These are phyloP conservation scores for Tetrao urogallus DNA, from an alignment of 2,113 vertebrate genomes.

Conservation along the genomic window DNA sequence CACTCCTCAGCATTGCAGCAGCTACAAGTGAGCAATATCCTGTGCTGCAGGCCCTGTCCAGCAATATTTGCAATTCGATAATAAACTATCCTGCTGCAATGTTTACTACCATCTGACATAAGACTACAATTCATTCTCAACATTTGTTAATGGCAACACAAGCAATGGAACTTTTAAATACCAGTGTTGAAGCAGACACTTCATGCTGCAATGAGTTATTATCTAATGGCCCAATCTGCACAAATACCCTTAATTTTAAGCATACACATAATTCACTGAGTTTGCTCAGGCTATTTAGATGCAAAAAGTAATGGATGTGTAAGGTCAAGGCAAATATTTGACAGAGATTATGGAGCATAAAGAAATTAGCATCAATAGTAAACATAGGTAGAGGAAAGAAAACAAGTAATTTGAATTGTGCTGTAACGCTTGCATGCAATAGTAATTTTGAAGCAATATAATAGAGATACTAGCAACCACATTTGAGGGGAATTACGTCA, in stretches of 20 bases:
- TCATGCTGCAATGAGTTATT: neutral
- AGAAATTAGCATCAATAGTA: neutral
- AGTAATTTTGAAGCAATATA: neutral
- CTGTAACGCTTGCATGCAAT: neutral
- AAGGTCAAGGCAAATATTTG: neutral
- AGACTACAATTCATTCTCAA: neutral
- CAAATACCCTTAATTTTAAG: neutral
- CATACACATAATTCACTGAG: neutral
- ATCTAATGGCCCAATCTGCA: rapidly evolving
- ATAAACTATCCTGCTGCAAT: neutral
- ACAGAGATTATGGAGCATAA: neutral
- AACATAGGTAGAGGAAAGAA: neutral
- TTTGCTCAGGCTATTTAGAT: neutral
- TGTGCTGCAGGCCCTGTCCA: rapidly evolving
- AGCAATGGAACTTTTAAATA: neutral
- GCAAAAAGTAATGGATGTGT: neutral
- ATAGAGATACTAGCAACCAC: neutral
- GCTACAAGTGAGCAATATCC: rapidly evolving
- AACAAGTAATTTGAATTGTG: neutral
- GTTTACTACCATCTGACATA: neutral
- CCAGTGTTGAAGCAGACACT: rapidly evolving
- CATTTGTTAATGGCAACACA: neutral
- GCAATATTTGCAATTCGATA: neutral
- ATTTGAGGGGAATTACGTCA: neutral
- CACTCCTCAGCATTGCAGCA: neutral